Evolutionary conservation across 2,888 invertebrate genomes (phyloP).

Genomic region (Ichneumon xanthorius): DNA sequence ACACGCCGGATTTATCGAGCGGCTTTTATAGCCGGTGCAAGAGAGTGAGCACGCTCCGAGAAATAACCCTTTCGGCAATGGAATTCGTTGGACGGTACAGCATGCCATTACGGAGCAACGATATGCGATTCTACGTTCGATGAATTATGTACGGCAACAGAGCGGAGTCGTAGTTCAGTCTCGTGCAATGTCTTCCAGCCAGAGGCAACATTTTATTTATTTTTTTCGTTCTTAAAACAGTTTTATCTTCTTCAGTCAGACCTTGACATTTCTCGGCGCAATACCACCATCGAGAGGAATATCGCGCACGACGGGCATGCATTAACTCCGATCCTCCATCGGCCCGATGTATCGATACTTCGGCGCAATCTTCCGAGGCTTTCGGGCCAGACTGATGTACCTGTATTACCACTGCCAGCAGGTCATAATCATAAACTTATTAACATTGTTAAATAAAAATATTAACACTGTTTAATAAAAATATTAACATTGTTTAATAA

Average conservation of each 20-base stretch:
- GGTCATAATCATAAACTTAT: not conserved
- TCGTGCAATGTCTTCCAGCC: conserved; percentile 18
- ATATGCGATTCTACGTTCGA: conserved; percentile 9
- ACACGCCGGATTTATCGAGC: conserved; percentile 39
- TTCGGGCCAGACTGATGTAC: not conserved
- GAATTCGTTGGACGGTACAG: conserved; percentile 30
- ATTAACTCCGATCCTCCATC: not conserved
- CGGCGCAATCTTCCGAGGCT: not conserved
- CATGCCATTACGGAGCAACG: conserved; percentile 36
- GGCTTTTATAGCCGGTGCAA: conserved; percentile 15
- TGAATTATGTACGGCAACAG: conserved; percentile 31
- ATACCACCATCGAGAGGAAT: conserved; percentile 16
- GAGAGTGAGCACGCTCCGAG: not conserved
- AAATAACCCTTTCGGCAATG: conserved; percentile 28
- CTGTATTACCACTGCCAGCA: not conserved
- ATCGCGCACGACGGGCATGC: not conserved
- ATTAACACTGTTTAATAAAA: no score
- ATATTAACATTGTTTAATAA: no score
- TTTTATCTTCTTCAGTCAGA: conserved; percentile 5
- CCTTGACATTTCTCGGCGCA: conserved; percentile 12
- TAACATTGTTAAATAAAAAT: not conserved
- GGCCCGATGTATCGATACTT: not conserved
- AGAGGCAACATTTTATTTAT: not conserved
- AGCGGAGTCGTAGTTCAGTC: conserved; percentile 20
- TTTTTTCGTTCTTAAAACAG: not conserved